These are phyloP conservation scores for Rhingia rostrata DNA, from an alignment of 2,888 invertebrate genomes.

Conservation along the genomic window DNA sequence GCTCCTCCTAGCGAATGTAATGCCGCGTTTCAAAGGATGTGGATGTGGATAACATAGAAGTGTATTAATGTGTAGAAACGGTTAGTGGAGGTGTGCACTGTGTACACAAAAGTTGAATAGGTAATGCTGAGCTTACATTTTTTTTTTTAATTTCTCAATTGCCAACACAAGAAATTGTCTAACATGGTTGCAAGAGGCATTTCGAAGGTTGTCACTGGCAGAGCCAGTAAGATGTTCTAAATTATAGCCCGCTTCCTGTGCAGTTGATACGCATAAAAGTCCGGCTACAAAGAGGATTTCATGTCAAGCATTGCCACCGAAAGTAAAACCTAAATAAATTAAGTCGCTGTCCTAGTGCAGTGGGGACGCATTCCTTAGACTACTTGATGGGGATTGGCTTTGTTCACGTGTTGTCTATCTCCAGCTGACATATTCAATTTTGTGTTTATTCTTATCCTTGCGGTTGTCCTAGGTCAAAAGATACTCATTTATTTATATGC, in stretches of 20 bases:
- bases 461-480: slow-evolving; percentile 50
- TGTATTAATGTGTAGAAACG: slow-evolving; percentile 49
- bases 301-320: slow-evolving; percentile 18
- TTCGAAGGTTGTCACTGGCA: slow-evolving; percentile 18
- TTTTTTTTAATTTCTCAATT: slow-evolving; percentile 6
- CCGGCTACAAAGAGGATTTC: slow-evolving; percentile 6
- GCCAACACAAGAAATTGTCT: slow-evolving; percentile 25
- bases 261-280: slow-evolving; percentile 55
- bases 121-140: slow-evolving; percentile 44
- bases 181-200: slow-evolving; percentile 1
- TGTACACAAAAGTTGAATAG: slow-evolving; percentile 31
- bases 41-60: slow-evolving; percentile 42
- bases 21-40: slow-evolving; percentile 6
- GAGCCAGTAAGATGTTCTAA: slow-evolving; percentile 10
- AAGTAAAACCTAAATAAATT: slow-evolving; percentile 49
- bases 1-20: slow-evolving; percentile 53
- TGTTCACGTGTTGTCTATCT: neutral
- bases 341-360: slow-evolving; percentile 49
- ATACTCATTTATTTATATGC: slow-evolving; percentile 12
- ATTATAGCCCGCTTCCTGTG: slow-evolving; percentile 42
- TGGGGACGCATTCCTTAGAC: slow-evolving; percentile 12
- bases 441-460: slow-evolving; percentile 35
- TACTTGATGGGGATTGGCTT: neutral
- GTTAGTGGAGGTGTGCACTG: slow-evolving; percentile 8
- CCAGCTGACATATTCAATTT: slow-evolving; percentile 1